A percentile compares a stretch with the other conserved stretches of the same genome.
Conservation (phyloP, 2,888 invertebrate genomes). For the Scaptodrosophila latifasciaeformis region DNA sequence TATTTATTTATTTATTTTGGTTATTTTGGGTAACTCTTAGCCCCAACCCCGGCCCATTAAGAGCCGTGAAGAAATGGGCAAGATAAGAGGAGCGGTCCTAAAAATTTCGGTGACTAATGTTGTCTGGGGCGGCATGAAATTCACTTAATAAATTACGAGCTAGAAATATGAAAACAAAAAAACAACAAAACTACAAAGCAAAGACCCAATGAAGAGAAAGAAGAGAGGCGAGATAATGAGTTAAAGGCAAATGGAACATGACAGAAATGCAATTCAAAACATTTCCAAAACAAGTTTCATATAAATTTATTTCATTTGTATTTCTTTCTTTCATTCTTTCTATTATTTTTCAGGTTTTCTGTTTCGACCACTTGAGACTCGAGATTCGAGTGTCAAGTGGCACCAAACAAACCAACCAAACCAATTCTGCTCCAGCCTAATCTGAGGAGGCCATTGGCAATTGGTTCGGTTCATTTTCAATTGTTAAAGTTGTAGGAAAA, state of each 20-base stretch:
- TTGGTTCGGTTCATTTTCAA: slow-evolving; percentile 58
- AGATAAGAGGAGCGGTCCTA: neutral
- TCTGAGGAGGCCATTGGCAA: neutral
- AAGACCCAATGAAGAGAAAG: slow-evolving; percentile 18
- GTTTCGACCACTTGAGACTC: slow-evolving; percentile 12
- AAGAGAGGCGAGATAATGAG: slow-evolving; percentile 19
- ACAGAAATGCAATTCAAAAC: slow-evolving; percentile 43
- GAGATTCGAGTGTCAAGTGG: slow-evolving; percentile 53
- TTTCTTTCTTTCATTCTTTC: slow-evolving; percentile 5
- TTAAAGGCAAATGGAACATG: too few species aligned
- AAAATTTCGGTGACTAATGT: slow-evolving; percentile 34
- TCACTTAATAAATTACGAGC: slow-evolving; percentile 48
- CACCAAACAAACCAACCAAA: slow-evolving; percentile 20
- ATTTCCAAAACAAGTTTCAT: slow-evolving; percentile 49
- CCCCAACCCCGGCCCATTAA: too few species aligned
- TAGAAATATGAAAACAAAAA: slow-evolving; percentile 41
- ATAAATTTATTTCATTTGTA: slow-evolving; percentile 28
- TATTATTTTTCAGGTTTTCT: neutral
- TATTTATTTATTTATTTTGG: slow-evolving; percentile 53
- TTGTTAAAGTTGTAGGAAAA: slow-evolving; percentile 32
- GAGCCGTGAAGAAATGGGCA: too few species aligned
- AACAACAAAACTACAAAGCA: neutral
- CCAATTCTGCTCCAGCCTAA: too few species aligned
- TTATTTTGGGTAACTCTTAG: slow-evolving; percentile 9
- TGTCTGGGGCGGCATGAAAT: slow-evolving; percentile 33